These are phyloP conservation scores for Prorops nasuta DNA, from an alignment of 1,140 invertebrate species.

Conservation along the genomic window DNA sequence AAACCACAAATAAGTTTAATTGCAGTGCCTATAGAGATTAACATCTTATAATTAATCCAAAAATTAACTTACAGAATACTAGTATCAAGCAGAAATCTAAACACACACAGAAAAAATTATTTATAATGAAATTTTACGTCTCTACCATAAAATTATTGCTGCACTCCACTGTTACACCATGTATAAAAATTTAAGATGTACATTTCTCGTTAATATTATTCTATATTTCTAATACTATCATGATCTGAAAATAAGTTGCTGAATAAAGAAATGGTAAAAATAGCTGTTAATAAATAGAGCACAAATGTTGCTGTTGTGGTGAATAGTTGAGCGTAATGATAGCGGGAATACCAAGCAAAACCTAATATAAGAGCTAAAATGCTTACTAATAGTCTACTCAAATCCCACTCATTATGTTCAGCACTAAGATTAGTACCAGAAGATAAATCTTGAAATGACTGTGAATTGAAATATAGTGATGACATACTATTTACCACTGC, in stretches of 20 bases:
- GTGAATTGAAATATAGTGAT: slow-evolving; percentile 42
- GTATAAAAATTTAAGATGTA: too few relatives aligned
- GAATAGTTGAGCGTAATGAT: slow-evolving; percentile 64
- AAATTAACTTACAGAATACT: too few relatives aligned
- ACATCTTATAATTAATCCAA: too few relatives aligned
- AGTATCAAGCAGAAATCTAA: too few relatives aligned
- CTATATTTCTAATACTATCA: slow-evolving; percentile 48
- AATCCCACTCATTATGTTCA: slow-evolving; percentile 55
- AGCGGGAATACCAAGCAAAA: slow-evolving; percentile 64
- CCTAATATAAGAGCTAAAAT: slow-evolving; percentile 51
- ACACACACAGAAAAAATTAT: too few relatives aligned
- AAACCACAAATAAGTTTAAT: too few relatives aligned
- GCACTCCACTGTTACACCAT: too few relatives aligned
- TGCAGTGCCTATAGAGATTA: too few relatives aligned
- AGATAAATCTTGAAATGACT: slow-evolving; percentile 44
- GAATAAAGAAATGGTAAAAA: slow-evolving; percentile 60
- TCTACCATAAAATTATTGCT: too few relatives aligned
- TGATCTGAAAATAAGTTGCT: slow-evolving; percentile 56
- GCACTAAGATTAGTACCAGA: slow-evolving; percentile 45
- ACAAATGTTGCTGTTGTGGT: slow-evolving; percentile 64
- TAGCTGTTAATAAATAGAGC: slow-evolving; percentile 61
- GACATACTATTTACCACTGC: slow-evolving; percentile 35
- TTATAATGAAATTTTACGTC: too few relatives aligned
- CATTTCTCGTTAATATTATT: slow-evolving; percentile 25
- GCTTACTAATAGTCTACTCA: slow-evolving; percentile 57